Conservation (phyloP, 2,113 vertebrate genomes). For the Ia io region DNA sequence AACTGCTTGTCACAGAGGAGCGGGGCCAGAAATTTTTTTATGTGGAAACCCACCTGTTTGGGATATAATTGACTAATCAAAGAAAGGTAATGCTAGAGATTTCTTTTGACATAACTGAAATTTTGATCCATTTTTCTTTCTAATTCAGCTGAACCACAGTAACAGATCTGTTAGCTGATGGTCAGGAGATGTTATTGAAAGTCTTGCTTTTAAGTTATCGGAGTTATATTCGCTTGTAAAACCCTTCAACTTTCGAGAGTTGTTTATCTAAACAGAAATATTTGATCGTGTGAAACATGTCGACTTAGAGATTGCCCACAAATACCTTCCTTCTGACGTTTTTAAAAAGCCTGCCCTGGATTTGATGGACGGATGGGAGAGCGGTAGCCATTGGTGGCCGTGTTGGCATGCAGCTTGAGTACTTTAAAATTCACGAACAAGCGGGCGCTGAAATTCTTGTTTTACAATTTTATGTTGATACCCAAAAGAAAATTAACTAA, state of each 20-base stretch:
- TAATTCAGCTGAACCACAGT: background rate
- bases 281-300: background rate
- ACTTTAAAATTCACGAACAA: constrained; percentile 62
- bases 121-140: constrained; percentile 4
- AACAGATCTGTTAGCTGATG: background rate
- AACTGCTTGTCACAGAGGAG: constrained; percentile 17
- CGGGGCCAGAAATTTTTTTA: constrained; percentile 65
- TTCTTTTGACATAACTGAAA: background rate
- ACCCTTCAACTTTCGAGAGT: background rate
- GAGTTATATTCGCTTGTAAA: background rate
- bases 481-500: constrained; percentile 91
- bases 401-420: constrained; percentile 43
- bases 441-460: constrained; percentile 75
- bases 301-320: background rate
- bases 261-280: background rate
- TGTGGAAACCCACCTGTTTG: background rate
- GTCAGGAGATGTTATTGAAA: constrained; percentile 54
- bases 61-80: background rate
- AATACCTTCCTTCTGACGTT: background rate
- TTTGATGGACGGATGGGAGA: background rate
- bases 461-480: constrained; percentile 72
- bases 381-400: background rate
- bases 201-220: constrained; percentile 36
- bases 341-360: background rate
- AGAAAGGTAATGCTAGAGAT: background rate